These are phyloP conservation scores for Macrosiphum euphorbiae DNA, from an alignment of 2,888 invertebrate genomes.

Conservation along the genomic window DNA sequence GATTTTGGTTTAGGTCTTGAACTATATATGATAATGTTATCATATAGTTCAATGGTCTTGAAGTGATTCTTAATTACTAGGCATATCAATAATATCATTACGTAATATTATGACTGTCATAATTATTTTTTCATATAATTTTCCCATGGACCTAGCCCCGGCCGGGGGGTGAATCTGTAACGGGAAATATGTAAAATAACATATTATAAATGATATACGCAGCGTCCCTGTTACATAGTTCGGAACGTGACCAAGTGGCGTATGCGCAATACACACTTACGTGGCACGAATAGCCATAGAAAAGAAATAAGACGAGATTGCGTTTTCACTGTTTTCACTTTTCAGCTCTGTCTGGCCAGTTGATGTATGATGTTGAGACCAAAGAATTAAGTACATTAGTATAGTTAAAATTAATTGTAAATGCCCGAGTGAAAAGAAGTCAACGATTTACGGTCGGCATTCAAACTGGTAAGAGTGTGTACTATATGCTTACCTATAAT, in stretches of 20 bases:
- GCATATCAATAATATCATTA: not conserved
- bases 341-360: conserved; percentile 45
- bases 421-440: not conserved
- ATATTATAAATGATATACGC: too few species aligned
- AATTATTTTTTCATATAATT: too few species aligned
- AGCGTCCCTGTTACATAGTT: too few species aligned
- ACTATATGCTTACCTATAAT: not conserved
- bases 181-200: too few species aligned
- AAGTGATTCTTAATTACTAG: not conserved
- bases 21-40: too few species aligned
- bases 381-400: not conserved
- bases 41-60: too few species aligned
- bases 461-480: conserved; percentile 7
- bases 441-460: not conserved
- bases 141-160: not conserved
- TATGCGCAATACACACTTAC: conserved; percentile 76
- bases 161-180: too few species aligned
- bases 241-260: conserved; percentile 71
- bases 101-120: not conserved
- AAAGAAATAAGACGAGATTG: too few species aligned
- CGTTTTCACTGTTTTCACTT: not conserved
- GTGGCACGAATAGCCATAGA: conserved; percentile 73
- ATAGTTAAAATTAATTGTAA: not conserved
- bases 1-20: not conserved
- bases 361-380: conserved; percentile 15